Evolutionary conservation across 2,113 vertebrate species (phyloP), one percentile per base, ranked within the genome.

Genomic region (Condylura cristata): DNA sequence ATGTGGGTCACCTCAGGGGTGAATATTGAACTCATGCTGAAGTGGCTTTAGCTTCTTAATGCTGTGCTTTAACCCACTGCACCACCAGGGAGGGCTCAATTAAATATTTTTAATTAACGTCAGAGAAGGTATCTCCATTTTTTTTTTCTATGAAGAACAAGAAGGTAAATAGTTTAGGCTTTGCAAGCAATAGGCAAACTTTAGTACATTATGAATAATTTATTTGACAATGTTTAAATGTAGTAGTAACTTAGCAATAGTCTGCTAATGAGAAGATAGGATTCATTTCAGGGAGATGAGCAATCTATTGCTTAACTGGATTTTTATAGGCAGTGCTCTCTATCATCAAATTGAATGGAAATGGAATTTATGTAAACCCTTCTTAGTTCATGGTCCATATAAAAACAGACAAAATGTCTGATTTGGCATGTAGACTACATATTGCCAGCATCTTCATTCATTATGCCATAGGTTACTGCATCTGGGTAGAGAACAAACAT

Each of bases 61-160:
- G n/a, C n/a, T n/a, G n/a, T n/a, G n/a, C n/a, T n/a, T n/a, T n/a
- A n/a, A n/a, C n/a, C n/a, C n/a, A n/a, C n/a, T n/a, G n/a, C n/a
- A n/a, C n/a, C n/a, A n/a, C n/a, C n/a, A n/a, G n/a, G n/a, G n/a
- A n/a, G n/a, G n/a, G n/a, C 2, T n/a, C 84, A 72, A 86, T 60
- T 91, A 86, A 86, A 51, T 75, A 72, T 89, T 86, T 71, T 81
- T 71, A 71, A 32, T 86, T 60, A 53, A 53, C 2, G 12, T 65
- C 75, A 76, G 37, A 63, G 37, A 66, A 80, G 2, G 0, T 22
- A 0, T 63, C 32, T 68, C 0, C 16, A 76, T 70, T 41, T 3
- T 8, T 3, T 8, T 74, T 89, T 90, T 74, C 26, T 81, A 2
- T 39, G 44, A 88, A 74, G 2, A 6, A 14, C 3, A 17, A 46